Base-by-base conservation (phyloP, 2,888 invertebrate species). In the Cecidostiba fungosa region DNA sequence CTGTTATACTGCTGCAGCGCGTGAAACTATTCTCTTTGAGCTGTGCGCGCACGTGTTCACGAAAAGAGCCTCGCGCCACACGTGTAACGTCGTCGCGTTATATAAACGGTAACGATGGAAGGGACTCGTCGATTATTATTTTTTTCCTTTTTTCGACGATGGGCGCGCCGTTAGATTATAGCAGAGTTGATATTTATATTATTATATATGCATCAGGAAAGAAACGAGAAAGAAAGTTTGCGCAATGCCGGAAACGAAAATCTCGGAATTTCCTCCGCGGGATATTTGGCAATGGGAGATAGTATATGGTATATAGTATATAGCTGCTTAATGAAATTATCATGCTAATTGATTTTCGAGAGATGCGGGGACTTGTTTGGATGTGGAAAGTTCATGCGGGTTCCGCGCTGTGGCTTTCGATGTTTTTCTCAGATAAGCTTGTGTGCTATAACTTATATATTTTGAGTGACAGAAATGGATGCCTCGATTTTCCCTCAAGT, bases 191-290 rank as follows among this genome's bases (percentile, higher is more conserved):
- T 23, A 3, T 59, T 32, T 36, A 47, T 16, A n/a, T n/a, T n/a
- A n/a, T n/a, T n/a, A 59, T 70, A 19, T 29, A 14, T 50, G 43
- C 36, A 32, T 32, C 32, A 47, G 70, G 26, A 70, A 70, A 59
- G 23, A 32, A 74, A 32, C 54, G 54, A 47, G 32, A 43, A 29
- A 81, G 54, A 77, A 82, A 77, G 47, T 47, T 74, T 78, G 62
- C 47, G 73, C 73, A 78, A 78, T 6, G 78, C 73, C 72, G 84
- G 84, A 84, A 78, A 77, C 26, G 16, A 70, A 47, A 29, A 29
- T 39, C 6, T 50, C 59, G n/a, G 23, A 19, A 12, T 43, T 66
- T 70, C 26, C 39, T 32, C 32, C 43, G 59, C 3, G 59, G 43
- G n/a, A n/a, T 29, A 23, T 82, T 14, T 36, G 39, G 54, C 26